Percentiles rank a stretch among this genome's conserved stretches.
These are phyloP conservation scores for Callinectes sapidus DNA, from an alignment of 2,888 invertebrate species.

Conservation along the genomic window DNA sequence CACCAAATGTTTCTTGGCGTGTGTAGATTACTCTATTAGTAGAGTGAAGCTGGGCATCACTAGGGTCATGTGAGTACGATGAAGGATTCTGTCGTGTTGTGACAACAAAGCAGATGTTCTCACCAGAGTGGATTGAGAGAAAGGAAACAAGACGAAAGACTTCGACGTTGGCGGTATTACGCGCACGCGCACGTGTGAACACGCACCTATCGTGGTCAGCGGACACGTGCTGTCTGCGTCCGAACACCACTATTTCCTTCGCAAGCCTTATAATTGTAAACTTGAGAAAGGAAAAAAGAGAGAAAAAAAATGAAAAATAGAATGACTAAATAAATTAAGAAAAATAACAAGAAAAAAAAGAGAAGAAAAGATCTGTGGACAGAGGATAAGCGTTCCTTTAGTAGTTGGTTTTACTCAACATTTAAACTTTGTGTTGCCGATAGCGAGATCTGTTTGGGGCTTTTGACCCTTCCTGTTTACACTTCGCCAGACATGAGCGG, in stretches of 20 bases:
- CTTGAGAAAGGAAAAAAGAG: background rate
- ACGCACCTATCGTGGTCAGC: constrained; percentile 40
- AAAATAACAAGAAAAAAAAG: background rate
- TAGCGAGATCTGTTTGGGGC: background rate
- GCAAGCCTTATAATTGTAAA: background rate
- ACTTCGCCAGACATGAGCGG: background rate
- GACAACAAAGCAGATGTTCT: background rate
- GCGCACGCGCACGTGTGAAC: constrained; percentile 33
- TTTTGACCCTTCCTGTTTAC: constrained; percentile 1
- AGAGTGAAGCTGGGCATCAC: background rate
- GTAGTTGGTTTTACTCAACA: background rate
- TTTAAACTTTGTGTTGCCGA: constrained; percentile 10
- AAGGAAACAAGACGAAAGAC: background rate
- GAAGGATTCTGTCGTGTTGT: background rate
- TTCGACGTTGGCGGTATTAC: background rate
- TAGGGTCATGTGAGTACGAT: background rate
- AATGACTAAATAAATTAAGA: background rate
- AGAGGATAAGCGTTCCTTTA: background rate
- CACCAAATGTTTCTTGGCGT: background rate
- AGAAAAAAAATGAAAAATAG: too few relatives aligned
- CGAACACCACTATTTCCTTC: background rate
- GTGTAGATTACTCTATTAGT: background rate
- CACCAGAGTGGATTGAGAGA: background rate
- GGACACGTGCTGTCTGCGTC: constrained; percentile 44
- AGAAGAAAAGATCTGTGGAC: background rate